Percentiles rank a stretch among this genome's conserved stretches.
These are phyloP conservation scores for Salmo trutta DNA, from an alignment of 2,797 vertebrate species.

Conservation along the genomic window DNA sequence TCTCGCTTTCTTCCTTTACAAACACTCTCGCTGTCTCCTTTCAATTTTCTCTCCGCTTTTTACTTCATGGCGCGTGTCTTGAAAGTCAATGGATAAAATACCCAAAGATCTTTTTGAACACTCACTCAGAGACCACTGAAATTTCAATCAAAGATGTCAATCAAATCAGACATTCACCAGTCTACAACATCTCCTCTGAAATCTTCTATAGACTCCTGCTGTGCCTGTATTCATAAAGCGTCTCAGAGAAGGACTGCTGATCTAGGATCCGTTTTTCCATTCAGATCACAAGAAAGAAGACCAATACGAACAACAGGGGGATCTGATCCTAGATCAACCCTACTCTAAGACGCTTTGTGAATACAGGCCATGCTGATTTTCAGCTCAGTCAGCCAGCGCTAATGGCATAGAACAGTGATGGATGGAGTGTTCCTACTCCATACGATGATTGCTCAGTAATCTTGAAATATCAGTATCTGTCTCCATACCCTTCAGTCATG, in stretches of 20 bases:
- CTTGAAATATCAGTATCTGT: no score
- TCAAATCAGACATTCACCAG: slow-evolving; percentile 26
- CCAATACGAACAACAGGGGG: background rate
- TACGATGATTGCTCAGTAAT: no score
- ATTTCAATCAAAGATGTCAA: slow-evolving; percentile 36
- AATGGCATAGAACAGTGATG: slow-evolving; percentile 39
- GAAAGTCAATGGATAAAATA: slow-evolving; percentile 32
- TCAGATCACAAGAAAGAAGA: background rate
- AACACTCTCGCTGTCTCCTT: slow-evolving; percentile 10
- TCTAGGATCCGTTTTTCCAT: background rate
- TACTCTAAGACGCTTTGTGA: background rate
- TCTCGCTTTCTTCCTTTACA: slow-evolving; percentile 41
- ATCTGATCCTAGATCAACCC: background rate
- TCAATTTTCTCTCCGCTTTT: slow-evolving; percentile 26
- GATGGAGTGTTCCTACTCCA: background rate
- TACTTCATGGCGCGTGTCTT: slow-evolving; percentile 20
- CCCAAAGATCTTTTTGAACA: background rate
- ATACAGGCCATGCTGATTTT: slow-evolving; percentile 25
- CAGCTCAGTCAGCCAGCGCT: slow-evolving; percentile 30
- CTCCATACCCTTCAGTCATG: no score
- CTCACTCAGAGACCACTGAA: background rate
- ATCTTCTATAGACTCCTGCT: slow-evolving; percentile 26
- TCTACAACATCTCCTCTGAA: slow-evolving; percentile 22
- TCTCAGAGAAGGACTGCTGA: background rate
- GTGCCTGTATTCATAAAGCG: background rate